A percentile compares a stretch with the other conserved stretches of the same genome.
Evolutionary conservation across 1,140 invertebrate genomes (phyloP).

Genomic region (Plectrocnemia conspersa): DNA sequence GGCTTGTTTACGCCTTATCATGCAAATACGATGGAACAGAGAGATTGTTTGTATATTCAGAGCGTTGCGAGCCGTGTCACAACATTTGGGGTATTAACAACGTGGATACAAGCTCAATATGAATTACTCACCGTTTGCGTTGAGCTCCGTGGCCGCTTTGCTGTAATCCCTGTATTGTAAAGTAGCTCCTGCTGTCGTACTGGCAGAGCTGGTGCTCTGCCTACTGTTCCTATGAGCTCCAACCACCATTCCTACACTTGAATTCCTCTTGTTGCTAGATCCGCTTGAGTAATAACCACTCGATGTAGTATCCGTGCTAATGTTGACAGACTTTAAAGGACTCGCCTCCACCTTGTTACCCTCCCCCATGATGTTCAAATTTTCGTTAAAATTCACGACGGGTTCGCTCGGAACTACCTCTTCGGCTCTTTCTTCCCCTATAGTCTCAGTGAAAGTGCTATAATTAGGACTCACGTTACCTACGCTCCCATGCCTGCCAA

Average conservation of each 20-base stretch:
- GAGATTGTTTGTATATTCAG: too few species aligned
- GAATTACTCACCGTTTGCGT: slow-evolving; percentile 48
- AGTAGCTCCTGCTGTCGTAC: slow-evolving; percentile 36
- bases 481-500: slow-evolving; percentile 48
- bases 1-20: too few species aligned
- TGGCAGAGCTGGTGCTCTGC: slow-evolving; percentile 45
- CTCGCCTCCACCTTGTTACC: slow-evolving; percentile 48
- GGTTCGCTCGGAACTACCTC: slow-evolving; percentile 40
- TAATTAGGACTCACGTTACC: slow-evolving; percentile 55
- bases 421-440: slow-evolving; percentile 55
- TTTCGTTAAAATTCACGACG: slow-evolving; percentile 29
- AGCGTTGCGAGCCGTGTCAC: too few species aligned
- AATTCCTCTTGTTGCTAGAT: slow-evolving; percentile 43
- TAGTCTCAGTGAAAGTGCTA: slow-evolving; percentile 64
- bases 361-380: slow-evolving; percentile 37
- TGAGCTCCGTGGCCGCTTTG: slow-evolving; percentile 48
- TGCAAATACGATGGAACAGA: too few species aligned
- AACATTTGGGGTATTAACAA: too few species aligned
- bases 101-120: too few species aligned
- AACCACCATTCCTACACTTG: slow-evolving; percentile 39
- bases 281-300: slow-evolving; percentile 50
- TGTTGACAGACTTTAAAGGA: slow-evolving; percentile 48
- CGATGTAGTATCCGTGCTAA: slow-evolving; percentile 49
- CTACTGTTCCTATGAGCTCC: slow-evolving; percentile 41
- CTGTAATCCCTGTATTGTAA: slow-evolving; percentile 41